phyloP scores from a whole-genome alignment of 2,113 vertebrate genomes.

The Tonatia bakeri region DNA sequence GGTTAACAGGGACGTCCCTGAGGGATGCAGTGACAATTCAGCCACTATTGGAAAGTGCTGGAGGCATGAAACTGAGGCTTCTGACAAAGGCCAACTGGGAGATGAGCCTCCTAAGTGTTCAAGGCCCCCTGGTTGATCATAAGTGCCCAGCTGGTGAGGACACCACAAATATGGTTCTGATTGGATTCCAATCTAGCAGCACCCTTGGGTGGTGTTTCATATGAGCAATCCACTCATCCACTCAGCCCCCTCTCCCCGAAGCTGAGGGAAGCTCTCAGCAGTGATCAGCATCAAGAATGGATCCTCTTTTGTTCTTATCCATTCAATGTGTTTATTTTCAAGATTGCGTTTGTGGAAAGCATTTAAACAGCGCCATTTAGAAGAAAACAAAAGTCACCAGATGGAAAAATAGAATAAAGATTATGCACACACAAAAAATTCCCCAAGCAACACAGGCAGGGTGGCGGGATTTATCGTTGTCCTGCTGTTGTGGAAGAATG shows the following conservation, averaged over 20 bases:
- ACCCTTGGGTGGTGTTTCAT: neutral
- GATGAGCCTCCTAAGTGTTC: neutral
- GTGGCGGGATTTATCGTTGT: neutral
- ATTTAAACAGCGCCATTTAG: slow-evolving; percentile 65
- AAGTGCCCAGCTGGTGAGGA: neutral
- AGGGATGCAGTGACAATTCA: neutral
- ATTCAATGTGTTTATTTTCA: slow-evolving; percentile 73
- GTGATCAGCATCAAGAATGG: slow-evolving; percentile 27
- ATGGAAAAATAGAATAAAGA: slow-evolving; percentile 68
- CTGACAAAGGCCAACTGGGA: neutral
- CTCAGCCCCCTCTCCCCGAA: neutral
- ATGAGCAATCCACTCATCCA: neutral
- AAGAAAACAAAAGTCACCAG: slow-evolving; percentile 73
- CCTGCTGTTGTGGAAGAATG: neutral
- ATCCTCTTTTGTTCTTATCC: slow-evolving; percentile 53
- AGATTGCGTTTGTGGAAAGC: slow-evolving; percentile 68
- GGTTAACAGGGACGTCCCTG: neutral
- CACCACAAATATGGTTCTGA: neutral
- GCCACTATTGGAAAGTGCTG: neutral
- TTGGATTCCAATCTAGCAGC: neutral
- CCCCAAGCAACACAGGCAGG: slow-evolving; percentile 12
- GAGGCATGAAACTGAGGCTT: neutral
- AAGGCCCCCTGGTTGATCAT: neutral
- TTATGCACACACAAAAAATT: slow-evolving; percentile 44
- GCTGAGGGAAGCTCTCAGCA: slow-evolving; percentile 49